Evolutionary conservation across 2,888 invertebrate species (phyloP).

Genomic region (Penaeus monodon): DNA sequence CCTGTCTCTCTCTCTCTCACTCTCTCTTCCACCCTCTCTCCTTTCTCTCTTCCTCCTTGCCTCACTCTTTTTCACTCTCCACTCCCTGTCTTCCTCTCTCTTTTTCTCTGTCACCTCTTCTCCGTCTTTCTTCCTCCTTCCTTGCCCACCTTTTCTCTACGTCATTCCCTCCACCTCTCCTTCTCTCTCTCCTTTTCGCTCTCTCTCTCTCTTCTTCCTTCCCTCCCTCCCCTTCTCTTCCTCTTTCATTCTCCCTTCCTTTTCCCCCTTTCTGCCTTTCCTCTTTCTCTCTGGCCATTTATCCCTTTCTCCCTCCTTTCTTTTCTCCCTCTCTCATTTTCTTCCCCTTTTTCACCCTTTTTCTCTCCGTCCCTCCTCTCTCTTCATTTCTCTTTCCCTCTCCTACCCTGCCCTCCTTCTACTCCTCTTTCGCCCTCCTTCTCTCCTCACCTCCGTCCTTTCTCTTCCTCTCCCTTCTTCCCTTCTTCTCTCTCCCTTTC

Average conservation of each 20-base stretch:
- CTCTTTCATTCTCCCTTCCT: neutral
- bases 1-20: rapidly evolving
- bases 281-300: too few relatives aligned
- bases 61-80: too few relatives aligned
- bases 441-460: neutral
- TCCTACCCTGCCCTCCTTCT: neutral
- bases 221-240: too few relatives aligned
- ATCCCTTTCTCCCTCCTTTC: too few relatives aligned
- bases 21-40: too few relatives aligned
- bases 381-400: neutral
- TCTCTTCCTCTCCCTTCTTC: neutral
- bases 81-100: too few relatives aligned
- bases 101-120: too few relatives aligned
- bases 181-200: neutral
- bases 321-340: too few relatives aligned
- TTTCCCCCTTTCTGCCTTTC: neutral
- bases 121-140: too few relatives aligned
- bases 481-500: too few relatives aligned
- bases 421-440: neutral
- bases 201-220: neutral
- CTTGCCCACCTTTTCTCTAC: too few relatives aligned
- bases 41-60: too few relatives aligned
- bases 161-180: neutral
- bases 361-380: neutral
- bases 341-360: neutral